Evolutionary conservation across 2,888 invertebrate species (phyloP), one percentile per base, ranked within the genome.

Genomic region (Caenorhabditis virilis): DNA sequence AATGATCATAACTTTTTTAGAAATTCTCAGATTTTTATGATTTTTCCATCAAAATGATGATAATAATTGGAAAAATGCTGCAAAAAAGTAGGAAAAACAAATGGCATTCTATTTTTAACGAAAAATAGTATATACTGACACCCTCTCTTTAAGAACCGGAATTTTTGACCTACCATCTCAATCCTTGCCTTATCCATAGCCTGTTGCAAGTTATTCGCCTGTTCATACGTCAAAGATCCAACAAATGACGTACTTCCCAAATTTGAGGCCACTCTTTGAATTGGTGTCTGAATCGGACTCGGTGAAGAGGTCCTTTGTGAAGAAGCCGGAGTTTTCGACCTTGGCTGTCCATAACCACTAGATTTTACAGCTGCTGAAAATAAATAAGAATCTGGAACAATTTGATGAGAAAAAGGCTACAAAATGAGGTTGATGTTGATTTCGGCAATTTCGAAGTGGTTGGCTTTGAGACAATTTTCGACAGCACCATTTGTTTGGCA

Each of bases 191-290:
- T 18, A 51, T 61, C 47, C 61, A 61, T 55, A 1, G 55, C 61
- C 5, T 41, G 35, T 20, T 61, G 61, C 5, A 61, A 39, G 16
- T 16, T 41, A 6, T 16, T 25, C 0, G 61, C 61, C 30, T 61
- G 55, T 18, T 55, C 55, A n/a, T 47, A 45, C 15, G 61, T 61
- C 23, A 61, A 25, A 0, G 55, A 56, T 13, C 55, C 55, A 1
- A 61, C 61, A 16, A 61, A 61, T 9, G 61, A 61, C 9, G 55
- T 47, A 23, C 45, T 54, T 35, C 61, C 61, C 23, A 61, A 53
- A 15, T 55, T 61, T 1, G 61, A 61, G 4, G 61, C 61, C 9
- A 61, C 52, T 13, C 61, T 47, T 56, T 61, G 61, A 27, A 61
- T 61, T 0, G 61, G 50, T 2, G 61, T 51, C 33, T 61, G 61